phyloP scores from a whole-genome alignment of 2,888 invertebrate species.

The Trachelus tabidus region DNA sequence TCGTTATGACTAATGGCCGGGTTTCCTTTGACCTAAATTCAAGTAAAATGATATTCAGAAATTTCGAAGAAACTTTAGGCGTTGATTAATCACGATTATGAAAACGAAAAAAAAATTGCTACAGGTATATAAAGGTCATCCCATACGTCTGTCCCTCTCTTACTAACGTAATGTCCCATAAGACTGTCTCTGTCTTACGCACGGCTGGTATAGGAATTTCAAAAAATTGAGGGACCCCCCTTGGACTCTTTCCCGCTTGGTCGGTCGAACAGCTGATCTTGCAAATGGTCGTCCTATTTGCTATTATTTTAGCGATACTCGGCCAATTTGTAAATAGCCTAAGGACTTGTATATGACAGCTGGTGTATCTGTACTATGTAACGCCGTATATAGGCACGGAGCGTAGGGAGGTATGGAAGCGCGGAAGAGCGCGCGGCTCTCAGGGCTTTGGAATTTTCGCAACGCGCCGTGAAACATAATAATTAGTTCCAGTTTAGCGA shows the following conservation, averaged over 20 bases:
- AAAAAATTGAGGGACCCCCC: not conserved
- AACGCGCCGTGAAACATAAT: slow-evolving; percentile 47
- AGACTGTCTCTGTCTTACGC: not conserved
- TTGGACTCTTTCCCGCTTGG: not conserved
- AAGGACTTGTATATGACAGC: not conserved
- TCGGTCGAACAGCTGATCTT: not conserved
- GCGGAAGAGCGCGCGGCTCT: slow-evolving; percentile 11
- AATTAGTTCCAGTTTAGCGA: slow-evolving; percentile 51
- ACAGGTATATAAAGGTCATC: not conserved
- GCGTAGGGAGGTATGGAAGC: not conserved
- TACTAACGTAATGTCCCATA: not conserved
- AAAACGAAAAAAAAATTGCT: not conserved
- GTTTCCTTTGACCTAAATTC: not conserved
- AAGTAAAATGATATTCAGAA: not conserved
- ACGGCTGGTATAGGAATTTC: not conserved
- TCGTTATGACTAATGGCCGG: not conserved
- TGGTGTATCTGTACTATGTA: not conserved
- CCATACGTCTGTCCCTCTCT: not conserved
- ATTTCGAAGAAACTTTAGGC: not conserved
- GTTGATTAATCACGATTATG: not conserved
- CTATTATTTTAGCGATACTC: not conserved
- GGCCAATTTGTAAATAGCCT: not conserved
- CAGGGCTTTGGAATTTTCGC: slow-evolving; percentile 32
- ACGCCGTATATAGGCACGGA: not conserved
- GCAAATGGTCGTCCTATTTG: not conserved